Evolutionary conservation across 2,113 vertebrate genomes (phyloP).

Genomic region (Petromus typicus): DNA sequence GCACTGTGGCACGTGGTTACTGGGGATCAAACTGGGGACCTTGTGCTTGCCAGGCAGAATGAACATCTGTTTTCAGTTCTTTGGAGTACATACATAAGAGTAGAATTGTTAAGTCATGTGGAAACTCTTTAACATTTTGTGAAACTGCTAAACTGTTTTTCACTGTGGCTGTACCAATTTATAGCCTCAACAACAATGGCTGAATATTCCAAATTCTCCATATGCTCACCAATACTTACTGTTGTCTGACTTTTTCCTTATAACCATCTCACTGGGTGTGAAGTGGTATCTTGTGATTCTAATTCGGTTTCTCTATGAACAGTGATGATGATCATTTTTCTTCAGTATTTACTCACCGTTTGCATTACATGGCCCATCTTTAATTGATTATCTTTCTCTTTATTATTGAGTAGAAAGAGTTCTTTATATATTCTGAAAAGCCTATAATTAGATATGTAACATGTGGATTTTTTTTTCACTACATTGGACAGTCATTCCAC

Average conservation of each 20-base stretch:
- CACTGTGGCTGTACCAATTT: background rate
- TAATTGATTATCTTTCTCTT: background rate
- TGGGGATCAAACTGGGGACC: too few relatives aligned
- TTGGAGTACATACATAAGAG: background rate
- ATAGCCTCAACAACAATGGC: background rate
- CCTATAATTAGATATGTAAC: background rate
- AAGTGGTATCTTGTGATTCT: conserved; percentile 5
- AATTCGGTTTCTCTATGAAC: conserved; percentile 24
- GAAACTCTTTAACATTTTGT: conserved; percentile 31
- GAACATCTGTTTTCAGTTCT: conserved; percentile 30
- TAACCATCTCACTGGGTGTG: background rate
- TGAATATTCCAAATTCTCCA: conserved; percentile 1
- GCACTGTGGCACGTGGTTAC: too few relatives aligned
- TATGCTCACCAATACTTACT: conserved; percentile 3
- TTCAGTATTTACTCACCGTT: background rate
- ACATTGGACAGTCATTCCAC: conserved; percentile 14
- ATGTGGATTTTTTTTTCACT: background rate
- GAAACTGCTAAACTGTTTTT: conserved; percentile 39
- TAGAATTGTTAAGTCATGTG: background rate
- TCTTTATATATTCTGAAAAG: background rate
- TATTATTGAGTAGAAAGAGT: background rate
- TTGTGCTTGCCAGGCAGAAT: too few relatives aligned
- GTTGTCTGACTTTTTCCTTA: background rate
- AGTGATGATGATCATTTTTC: background rate
- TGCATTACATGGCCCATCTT: conserved; percentile 1